Evolutionary conservation across 2,888 invertebrate species (phyloP).

Genomic region (Drosophila algonquin): DNA sequence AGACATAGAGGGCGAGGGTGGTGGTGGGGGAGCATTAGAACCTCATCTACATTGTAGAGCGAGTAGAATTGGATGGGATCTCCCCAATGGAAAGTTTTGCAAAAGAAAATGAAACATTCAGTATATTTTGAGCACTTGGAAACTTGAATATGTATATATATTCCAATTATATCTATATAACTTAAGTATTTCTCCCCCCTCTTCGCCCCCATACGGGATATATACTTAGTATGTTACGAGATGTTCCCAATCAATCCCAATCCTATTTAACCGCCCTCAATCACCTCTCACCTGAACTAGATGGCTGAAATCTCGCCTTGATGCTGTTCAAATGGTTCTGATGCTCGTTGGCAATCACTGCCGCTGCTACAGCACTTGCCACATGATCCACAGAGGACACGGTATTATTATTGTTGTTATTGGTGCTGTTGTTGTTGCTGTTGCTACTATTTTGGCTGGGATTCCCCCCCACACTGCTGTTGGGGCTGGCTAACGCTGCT

Average conservation of each 20-base stretch:
- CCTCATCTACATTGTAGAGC: background rate
- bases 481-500: slow-evolving; percentile 25
- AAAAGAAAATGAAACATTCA: background rate
- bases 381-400: slow-evolving; percentile 77
- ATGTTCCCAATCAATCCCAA: no score
- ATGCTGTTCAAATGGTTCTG: slow-evolving; percentile 77
- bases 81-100: background rate
- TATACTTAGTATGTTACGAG: no score
- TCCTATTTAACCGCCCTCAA: background rate
- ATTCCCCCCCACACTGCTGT: slow-evolving; percentile 13
- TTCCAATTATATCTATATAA: no score
- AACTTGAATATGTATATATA: no score
- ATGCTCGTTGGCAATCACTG: slow-evolving; percentile 78
- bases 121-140: background rate
- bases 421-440: slow-evolving; percentile 34
- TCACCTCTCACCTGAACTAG: slow-evolving; percentile 70
- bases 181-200: no score
- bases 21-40: background rate
- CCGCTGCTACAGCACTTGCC: slow-evolving; percentile 80
- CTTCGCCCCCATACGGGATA: no score
- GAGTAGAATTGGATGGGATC: background rate
- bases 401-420: slow-evolving; percentile 38
- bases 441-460: slow-evolving; percentile 13
- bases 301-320: slow-evolving; percentile 75
- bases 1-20: background rate